Percentiles rank a stretch among this genome's conserved stretches.
Conservation (phyloP, 2,888 invertebrate species). For the Ptychoptera contaminata region DNA sequence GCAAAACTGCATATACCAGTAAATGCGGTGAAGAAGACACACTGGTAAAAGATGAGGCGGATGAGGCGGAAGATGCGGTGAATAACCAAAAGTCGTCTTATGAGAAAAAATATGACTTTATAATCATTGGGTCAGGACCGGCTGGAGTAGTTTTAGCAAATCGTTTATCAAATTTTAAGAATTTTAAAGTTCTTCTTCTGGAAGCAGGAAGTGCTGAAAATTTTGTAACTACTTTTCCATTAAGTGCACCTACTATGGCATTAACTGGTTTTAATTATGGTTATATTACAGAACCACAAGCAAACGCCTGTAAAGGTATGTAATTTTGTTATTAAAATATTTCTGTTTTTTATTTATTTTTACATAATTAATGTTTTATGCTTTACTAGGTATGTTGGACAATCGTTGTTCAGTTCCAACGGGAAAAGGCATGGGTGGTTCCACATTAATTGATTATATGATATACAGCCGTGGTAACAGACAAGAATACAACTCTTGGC, state of each 20-base stretch:
- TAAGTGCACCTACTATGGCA: constrained; percentile 54
- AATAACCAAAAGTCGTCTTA: too few relatives aligned
- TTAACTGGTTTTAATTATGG: constrained; percentile 66
- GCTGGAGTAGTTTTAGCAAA: constrained; percentile 69
- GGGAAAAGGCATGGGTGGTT: constrained; percentile 65
- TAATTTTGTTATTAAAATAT: too few relatives aligned
- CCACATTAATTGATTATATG: constrained; percentile 80
- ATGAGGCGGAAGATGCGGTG: too few relatives aligned
- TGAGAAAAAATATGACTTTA: constrained; percentile 70
- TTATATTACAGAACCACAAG: constrained; percentile 58
- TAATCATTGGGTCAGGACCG: constrained; percentile 67
- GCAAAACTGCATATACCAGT: too few relatives aligned
- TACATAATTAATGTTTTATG: too few relatives aligned
- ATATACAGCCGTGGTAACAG: constrained; percentile 72
- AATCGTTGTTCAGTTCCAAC: constrained; percentile 58
- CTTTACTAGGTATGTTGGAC: constrained; percentile 47
- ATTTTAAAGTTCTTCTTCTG: constrained; percentile 56
- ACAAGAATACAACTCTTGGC: constrained; percentile 78
- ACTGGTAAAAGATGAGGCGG: too few relatives aligned
- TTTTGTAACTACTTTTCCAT: constrained; percentile 53
- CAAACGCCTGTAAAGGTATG: constrained; percentile 42
- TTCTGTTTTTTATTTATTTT: too few relatives aligned
- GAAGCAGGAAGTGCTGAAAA: constrained; percentile 70
- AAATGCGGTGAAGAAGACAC: too few relatives aligned
- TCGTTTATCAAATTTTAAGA: constrained; percentile 54